phyloP scores from a whole-genome alignment of 2,888 invertebrate species.

The Saturnia pavonia region DNA sequence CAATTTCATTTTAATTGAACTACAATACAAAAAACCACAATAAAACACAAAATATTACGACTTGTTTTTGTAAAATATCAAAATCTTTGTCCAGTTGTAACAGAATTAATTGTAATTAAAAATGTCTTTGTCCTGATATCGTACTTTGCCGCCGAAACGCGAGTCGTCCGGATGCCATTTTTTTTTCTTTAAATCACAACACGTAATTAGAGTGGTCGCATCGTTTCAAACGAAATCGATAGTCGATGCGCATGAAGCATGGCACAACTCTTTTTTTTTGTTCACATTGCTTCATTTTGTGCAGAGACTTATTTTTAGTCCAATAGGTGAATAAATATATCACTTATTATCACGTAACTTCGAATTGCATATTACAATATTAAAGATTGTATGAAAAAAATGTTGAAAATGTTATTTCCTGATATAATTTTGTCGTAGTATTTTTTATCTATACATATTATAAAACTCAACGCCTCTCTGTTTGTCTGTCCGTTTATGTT shows the following conservation, averaged over 20 bases:
- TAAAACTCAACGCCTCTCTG: too few species aligned
- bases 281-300: neutral
- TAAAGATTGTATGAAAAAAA: neutral
- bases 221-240: slow-evolving; percentile 54
- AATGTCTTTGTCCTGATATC: neutral
- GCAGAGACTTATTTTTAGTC: neutral
- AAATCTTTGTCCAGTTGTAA: neutral
- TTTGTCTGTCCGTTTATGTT: too few species aligned
- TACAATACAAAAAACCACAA: too few species aligned
- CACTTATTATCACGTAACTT: neutral
- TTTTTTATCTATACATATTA: too few species aligned
- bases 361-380: neutral
- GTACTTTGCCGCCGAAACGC: neutral
- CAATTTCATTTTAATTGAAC: too few species aligned
- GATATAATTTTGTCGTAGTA: too few species aligned
- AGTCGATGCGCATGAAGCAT: slow-evolving; percentile 61
- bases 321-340: neutral
- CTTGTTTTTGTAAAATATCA: too few species aligned
- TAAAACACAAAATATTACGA: too few species aligned
- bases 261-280: slow-evolving; percentile 53
- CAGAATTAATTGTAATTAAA: neutral
- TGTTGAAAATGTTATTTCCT: too few species aligned
- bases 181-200: neutral
- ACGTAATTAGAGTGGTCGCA: neutral
- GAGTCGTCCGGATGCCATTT: neutral